Conservation (phyloP, 1,140 invertebrate genomes). For the Drosophila lacertosa region DNA sequence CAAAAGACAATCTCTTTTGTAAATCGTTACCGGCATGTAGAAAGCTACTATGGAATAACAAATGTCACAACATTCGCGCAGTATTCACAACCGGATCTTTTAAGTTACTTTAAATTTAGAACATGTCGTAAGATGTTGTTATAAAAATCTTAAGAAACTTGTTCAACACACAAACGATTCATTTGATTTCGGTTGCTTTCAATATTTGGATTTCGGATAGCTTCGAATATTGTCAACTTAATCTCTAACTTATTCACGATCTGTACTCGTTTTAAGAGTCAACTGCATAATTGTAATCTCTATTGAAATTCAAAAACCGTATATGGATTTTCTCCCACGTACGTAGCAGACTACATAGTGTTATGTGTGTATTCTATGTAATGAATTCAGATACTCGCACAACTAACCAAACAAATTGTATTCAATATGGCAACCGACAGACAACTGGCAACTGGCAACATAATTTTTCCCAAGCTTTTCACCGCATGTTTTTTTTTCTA, state of each 20-base stretch:
- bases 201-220: neutral
- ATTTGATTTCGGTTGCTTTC: neutral
- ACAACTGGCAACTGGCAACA: constrained; percentile 25
- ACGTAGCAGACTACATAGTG: too few relatives aligned
- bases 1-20: constrained; percentile 20
- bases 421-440: constrained; percentile 21
- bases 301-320: constrained; percentile 2
- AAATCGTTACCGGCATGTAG: constrained; percentile 11
- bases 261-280: neutral
- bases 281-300: too few relatives aligned
- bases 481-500: constrained; percentile 6
- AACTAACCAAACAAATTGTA: constrained; percentile 5
- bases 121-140: constrained; percentile 1
- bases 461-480: constrained; percentile 54
- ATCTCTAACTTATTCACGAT: neutral
- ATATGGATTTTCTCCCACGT: constrained; percentile 9
- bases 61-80: constrained; percentile 5
- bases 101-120: neutral
- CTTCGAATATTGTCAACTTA: too few relatives aligned
- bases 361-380: neutral
- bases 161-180: neutral
- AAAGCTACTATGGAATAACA: constrained; percentile 6
- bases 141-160: neutral
- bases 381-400: constrained; percentile 5
- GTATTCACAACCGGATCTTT: constrained; percentile 21